Conservation (phyloP, 2,888 invertebrate genomes). For the Miltochrista miniata region DNA sequence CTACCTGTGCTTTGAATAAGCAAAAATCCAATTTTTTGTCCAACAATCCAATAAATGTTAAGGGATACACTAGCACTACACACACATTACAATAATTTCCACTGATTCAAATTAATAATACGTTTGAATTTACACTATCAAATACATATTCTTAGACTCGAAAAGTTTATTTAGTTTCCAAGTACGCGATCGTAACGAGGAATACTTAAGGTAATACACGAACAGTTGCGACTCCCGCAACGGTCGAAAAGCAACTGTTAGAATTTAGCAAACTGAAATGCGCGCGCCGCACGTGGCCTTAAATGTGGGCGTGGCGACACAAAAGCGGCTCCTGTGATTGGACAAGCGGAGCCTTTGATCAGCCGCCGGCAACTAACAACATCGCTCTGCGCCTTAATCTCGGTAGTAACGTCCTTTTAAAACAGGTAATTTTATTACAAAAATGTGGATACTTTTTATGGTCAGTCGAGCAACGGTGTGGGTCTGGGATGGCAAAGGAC, state of each 20-base stretch:
- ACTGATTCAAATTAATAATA: conserved; percentile 11
- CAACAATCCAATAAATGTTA: conserved; percentile 42
- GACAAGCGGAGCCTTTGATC: conserved; percentile 71
- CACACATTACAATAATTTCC: conserved; percentile 14
- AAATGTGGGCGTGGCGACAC: conserved; percentile 61
- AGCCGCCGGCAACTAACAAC: conserved; percentile 79
- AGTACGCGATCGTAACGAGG: conserved; percentile 49
- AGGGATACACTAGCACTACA: conserved; percentile 41
- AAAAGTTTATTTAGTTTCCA: conserved; percentile 43
- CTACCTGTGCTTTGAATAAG: conserved; percentile 32
- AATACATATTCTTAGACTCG: conserved; percentile 9
- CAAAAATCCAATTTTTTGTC: conserved; percentile 38
- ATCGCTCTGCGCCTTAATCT: conserved; percentile 81
- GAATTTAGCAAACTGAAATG: conserved; percentile 55
- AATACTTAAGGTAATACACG: conserved; percentile 26
- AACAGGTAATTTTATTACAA: conserved; percentile 83
- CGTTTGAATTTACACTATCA: conserved; percentile 9
- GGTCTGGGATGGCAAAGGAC: conserved; percentile 52
- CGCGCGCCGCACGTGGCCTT: conserved; percentile 80
- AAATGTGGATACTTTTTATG: conserved; percentile 76
- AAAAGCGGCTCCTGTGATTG: conserved; percentile 56
- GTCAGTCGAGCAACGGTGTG: conserved; percentile 63
- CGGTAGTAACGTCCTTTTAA: conserved; percentile 82
- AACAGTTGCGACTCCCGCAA: conserved; percentile 36
- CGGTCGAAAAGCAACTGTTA: conserved; percentile 63